Evolutionary conservation across 2,888 invertebrate genomes (phyloP), one percentile per base, ranked within the genome.

Genomic region (Orgyia antiqua): DNA sequence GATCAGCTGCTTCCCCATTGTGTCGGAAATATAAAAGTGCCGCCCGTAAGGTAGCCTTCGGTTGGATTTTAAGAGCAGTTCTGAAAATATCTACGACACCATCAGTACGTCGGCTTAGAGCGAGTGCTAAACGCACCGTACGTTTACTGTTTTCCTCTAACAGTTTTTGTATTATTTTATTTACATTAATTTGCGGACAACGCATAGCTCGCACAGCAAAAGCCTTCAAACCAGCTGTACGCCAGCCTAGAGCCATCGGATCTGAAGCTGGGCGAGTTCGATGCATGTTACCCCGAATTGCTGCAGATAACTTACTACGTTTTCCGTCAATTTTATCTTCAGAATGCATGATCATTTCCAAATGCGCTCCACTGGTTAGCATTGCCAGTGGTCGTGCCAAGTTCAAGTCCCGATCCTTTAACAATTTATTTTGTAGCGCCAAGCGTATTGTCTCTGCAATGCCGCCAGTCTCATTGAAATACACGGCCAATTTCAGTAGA

Each of bases 381-480:
- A 33, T 33, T 29, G 45, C 31, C 7, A 50, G 7, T 1, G 51
- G 30, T 29, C 51, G 39, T 3, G 45, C 44, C 6, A 54, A 21
- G 2, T 32, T 39, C 0, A 29, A 20, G n/a, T 30, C 10, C 2
- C 31, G 10, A 23, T 34, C 27, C 0, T 32, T 9, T 2, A 1
- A 0, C 8, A 45, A 25, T 9, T 30, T 43, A 13, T 36, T 24
- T 2, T 26, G 39, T 23, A 48, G 24, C 1, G 30, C 30, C 1
- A 2, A 12, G 2, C 49, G 34, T 17, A 68, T 51, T 4, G 39
- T 33, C 1, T 45, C 44, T 2, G 63, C 59, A 4, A 79, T 38
- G 7, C 69, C 75, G 3, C 52, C 38, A 0, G 52, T 26, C 43
- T 72, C 76, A 7, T 45, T 45, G 37, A 76, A 80, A 39, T 73